Evolutionary conservation across 2,113 vertebrate species (phyloP).

Genomic region (Madoqua kirkii): DNA sequence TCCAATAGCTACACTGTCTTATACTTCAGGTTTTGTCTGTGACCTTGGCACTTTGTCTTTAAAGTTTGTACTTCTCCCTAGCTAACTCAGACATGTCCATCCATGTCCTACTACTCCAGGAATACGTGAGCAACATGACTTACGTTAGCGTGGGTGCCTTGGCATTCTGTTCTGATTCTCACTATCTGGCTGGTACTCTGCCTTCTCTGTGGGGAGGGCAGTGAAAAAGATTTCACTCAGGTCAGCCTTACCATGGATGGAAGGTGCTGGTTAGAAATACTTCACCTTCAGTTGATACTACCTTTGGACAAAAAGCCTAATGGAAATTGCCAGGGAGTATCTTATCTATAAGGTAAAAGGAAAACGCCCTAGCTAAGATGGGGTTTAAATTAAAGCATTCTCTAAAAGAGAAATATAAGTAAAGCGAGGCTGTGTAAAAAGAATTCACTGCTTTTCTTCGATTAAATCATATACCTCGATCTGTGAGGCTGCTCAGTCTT

Average conservation of each 20-base stretch:
- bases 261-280: neutral
- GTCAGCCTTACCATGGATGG: neutral
- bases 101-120: neutral
- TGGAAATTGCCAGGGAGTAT: neutral
- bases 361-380: neutral
- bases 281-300: neutral
- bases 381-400: neutral
- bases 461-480: neutral
- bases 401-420: neutral
- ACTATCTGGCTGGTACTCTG: neutral
- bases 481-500: neutral
- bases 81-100: rapidly evolving
- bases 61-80: neutral
- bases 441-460: neutral
- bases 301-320: neutral
- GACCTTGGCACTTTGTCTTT: neutral
- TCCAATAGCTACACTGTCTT: neutral
- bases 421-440: neutral
- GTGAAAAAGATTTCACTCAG: neutral
- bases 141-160: neutral
- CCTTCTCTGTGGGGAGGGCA: neutral
- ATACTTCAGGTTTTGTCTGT: neutral
- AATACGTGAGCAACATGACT: neutral
- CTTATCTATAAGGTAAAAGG: neutral
- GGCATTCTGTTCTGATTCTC: neutral